A percentile compares a stretch with the other conserved stretches of the same genome.
phyloP scores from a whole-genome alignment of 2,113 vertebrate species.

The Dasyurus viverrinus region DNA sequence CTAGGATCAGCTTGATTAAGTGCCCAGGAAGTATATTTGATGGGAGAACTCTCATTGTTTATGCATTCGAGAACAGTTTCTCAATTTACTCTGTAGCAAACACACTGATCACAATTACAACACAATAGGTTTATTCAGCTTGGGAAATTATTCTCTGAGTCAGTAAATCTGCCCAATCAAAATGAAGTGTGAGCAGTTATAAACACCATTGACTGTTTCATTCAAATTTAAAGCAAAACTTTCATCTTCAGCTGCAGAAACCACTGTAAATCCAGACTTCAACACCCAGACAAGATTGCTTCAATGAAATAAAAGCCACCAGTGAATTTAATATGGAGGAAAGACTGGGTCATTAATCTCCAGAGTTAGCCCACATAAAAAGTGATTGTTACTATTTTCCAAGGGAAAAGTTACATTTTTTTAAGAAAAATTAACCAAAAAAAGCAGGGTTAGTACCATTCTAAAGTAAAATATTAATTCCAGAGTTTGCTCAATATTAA shows the following conservation, averaged over 20 bases:
- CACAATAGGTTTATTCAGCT: constrained; percentile 19
- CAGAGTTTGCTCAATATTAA: not conserved
- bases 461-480: constrained; percentile 41
- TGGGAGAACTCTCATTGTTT: not conserved
- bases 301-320: constrained; percentile 67
- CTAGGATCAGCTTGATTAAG: constrained; percentile 16
- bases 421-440: constrained; percentile 34
- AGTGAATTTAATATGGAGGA: constrained; percentile 59
- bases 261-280: constrained; percentile 21
- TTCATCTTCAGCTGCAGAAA: constrained; percentile 54
- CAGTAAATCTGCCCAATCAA: constrained; percentile 63
- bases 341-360: constrained; percentile 50
- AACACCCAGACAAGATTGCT: constrained; percentile 45
- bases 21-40: not conserved
- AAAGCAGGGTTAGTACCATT: constrained; percentile 18
- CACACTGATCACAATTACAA: constrained; percentile 18
- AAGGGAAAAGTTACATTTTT: constrained; percentile 57
- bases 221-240: constrained; percentile 61
- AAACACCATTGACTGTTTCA: constrained; percentile 46
- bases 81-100: constrained; percentile 33
- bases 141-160: constrained; percentile 45
- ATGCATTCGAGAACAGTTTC: constrained; percentile 8
- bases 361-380: constrained; percentile 43
- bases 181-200: constrained; percentile 46
- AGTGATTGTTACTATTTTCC: constrained; percentile 40